Base-by-base conservation (phyloP, 2,113 vertebrate genomes). In the Axis porcinus region DNA sequence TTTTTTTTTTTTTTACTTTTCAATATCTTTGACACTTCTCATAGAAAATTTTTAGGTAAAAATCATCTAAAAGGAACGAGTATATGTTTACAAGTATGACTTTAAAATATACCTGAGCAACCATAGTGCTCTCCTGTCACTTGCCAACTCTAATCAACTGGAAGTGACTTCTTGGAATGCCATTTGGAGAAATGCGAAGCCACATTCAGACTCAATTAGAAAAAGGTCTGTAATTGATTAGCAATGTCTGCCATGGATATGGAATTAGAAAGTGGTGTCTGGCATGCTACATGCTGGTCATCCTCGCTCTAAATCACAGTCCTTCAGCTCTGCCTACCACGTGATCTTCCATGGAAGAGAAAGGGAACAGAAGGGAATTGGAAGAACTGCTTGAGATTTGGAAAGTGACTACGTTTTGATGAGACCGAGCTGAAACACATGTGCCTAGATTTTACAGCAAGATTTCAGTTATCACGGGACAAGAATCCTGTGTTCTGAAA, bases 401-500 rank as follows among this genome's bases (percentile, higher is more conserved):
- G 82, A 54, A 86, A 86, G 40, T 2, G 33, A 57, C 0, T 4
- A 7, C 25, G 2, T 86, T 76, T 82, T 54, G 47, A 64, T 58
- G 36, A 82, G 36, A 19, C 36, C 28, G 67, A 89, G 85, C 58
- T 57, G 25, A 23, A 87, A 47, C n/a, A n/a, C 2, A 21, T 25
- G 74, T 54, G 19, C 43, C 81, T 47, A 15, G 86, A n/a, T 36
- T n/a, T 58, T 33, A 25, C 2, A 50, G 81, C 40, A 27, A 58
- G 43, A 86, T 40, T 82, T 97, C 21, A 28, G 62, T 74, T 33
- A 92, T 74, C 70, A 15, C 17, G 1, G 50, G 76, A 28, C n/a
- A 45, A 93, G 85, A 93, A 93, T 74, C 54, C 88, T 14, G 36
- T 30, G 43, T 78, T 94, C 83, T 58, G 33, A 62, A 85, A 55